phyloP scores from a whole-genome alignment of 2,113 vertebrate species.

The Mobula birostris region DNA sequence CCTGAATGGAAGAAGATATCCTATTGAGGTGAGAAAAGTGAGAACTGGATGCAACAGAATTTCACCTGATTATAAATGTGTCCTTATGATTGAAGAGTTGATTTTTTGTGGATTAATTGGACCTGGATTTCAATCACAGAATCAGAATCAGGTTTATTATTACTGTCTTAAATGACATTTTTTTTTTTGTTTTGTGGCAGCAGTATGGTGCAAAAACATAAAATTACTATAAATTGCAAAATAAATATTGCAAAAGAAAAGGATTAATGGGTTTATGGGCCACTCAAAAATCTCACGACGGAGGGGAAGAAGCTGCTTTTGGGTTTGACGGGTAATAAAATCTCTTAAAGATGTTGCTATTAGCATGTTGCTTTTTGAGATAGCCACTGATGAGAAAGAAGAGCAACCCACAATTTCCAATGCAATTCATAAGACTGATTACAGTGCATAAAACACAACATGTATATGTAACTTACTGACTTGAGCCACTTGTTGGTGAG shows the following conservation, averaged over 20 bases:
- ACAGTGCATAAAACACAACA: background rate
- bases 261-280: no score
- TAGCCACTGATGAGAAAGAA: background rate
- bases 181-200: no score
- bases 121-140: background rate
- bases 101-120: constrained; percentile 3
- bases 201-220: no score
- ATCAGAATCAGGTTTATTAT: background rate
- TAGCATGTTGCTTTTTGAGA: background rate
- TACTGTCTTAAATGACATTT: no score
- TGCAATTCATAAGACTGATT: background rate
- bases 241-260: no score
- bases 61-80: background rate
- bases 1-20: constrained; percentile 78
- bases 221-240: no score
- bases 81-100: background rate
- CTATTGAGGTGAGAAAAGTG: constrained; percentile 77
- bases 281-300: no score
- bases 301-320: background rate
- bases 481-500: background rate
- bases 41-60: background rate
- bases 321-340: background rate
- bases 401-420: background rate
- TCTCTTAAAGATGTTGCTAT: background rate
- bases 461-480: background rate